Base-by-base conservation (phyloP, 2,888 invertebrate species). In the Cyaniris semiargus region DNA sequence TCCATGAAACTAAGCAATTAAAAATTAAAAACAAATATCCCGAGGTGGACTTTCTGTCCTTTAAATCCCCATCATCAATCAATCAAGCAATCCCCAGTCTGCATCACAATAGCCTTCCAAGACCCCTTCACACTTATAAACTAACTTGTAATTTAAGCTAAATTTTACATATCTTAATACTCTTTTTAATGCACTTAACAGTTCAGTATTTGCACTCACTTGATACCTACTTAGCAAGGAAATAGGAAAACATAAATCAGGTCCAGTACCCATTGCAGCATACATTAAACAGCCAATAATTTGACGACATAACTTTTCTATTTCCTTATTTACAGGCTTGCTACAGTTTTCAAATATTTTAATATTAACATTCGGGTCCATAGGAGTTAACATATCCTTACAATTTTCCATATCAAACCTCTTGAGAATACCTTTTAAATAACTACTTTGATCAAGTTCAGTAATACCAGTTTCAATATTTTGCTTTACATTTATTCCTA, bases 1-100 rank as follows among this genome's bases (percentile, higher is more conserved):
- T 78, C 86, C 87, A 86, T 31, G 81, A 80, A n/a, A 86, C 80
- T 75, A 81, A 78, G 53, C 82, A 83, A 75, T 82, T 81, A 79
- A 79, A 78, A 27, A 81, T 71, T 13, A 77, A 81, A 75, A 83
- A 84, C 6, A 83, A 77, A 77, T 80, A 83, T 0, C 85, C 86
- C 10, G 82, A 82, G 5, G 80, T 81, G 6, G 84, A 84, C 75
- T 80, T 81, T 77, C 85, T 76, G n/a, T 82, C 80, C 27, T 79
- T 77, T n/a, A 72, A 66, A 71, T 85, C 83, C 23, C 80, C 80
- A n/a, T n/a, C n/a, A n/a, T n/a, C n/a, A n/a, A n/a, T n/a, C n/a
- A n/a, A n/a, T n/a, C n/a, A n/a, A n/a, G n/a, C n/a, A n/a, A n/a
- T 18, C 81, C 84, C 77, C 79, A 83, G 72, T 83, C 83, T 21